A percentile compares a stretch with the other conserved stretches of the same genome.
These are phyloP conservation scores for Ylistrum balloti DNA, from an alignment of 1,140 invertebrate genomes.

Conservation along the genomic window DNA sequence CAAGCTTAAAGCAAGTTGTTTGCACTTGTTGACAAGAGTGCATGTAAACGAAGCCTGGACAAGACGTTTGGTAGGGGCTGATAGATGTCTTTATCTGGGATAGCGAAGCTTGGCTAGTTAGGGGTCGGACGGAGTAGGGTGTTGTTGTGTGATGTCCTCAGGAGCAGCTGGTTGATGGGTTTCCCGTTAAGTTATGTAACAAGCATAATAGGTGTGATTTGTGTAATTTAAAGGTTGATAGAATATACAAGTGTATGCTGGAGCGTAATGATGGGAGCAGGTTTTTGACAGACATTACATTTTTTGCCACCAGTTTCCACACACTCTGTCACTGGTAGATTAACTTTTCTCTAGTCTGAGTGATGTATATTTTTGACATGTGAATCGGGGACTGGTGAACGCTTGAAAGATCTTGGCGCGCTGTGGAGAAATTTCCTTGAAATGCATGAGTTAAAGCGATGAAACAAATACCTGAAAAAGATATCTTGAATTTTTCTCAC, in stretches of 20 bases:
- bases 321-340: background rate
- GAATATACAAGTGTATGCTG: background rate
- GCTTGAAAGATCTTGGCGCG: conserved; percentile 25
- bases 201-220: conserved; percentile 6
- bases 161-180: background rate
- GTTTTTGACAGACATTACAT: background rate
- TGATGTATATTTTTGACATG: conserved; percentile 12
- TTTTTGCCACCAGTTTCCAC: background rate
- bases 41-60: background rate
- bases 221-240: conserved; percentile 14
- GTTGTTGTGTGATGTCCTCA: background rate
- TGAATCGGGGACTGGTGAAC: conserved; percentile 11
- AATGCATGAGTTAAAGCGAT: conserved; percentile 19
- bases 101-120: background rate
- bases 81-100: background rate
- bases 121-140: background rate
- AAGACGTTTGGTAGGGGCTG: background rate
- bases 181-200: background rate
- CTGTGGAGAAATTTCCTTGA: background rate
- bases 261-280: background rate
- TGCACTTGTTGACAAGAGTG: conserved; percentile 26
- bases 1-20: conserved; percentile 27
- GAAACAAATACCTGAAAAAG: conserved; percentile 28
- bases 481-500: conserved; percentile 40
- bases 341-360: background rate